Base-by-base conservation (phyloP, 2,888 invertebrate genomes). In the Idaea straminata region DNA sequence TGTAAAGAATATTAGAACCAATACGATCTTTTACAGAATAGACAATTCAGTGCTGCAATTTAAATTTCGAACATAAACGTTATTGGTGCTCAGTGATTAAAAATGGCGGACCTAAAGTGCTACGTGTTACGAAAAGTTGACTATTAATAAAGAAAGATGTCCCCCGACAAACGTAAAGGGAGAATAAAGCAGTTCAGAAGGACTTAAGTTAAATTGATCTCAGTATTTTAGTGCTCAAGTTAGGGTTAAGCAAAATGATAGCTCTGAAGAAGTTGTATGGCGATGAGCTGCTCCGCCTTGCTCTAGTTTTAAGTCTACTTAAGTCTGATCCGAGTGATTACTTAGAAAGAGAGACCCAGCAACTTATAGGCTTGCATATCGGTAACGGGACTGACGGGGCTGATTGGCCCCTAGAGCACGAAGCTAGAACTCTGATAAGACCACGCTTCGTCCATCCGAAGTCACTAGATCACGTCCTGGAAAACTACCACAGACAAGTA, bases 251-350 rank as follows among this genome's bases (percentile, higher is more conserved):
- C 67, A 65, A 66, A 64, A 97, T 97, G 97, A 94, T 97, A 89
- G 95, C 96, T 77, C 89, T 96, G 77, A 97, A 97, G 91, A 97
- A 97, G 86, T 90, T 96, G 61, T 96, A 96, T 79, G 95, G 96
- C 63, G 96, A 97, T 84, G 97, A 97, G 92, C 92, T 97, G 79
- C 88, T 98, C 72, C 95, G 97, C 85, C 91, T 97, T 75, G 96
- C 98, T 74, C 86, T 98, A 84, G 94, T 98, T 74, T 91, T 98
- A 78, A 96, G 97, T 85, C 93, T 98, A 72, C 86, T 98, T 64
- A 94, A 97, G 76, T 95, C 96, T 15, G 95, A 97, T 82, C 96
- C 96, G 0, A 95, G 96, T 73, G 94, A 95, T 35, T 95, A 96
- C 79, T 86, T 96, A 63, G 93, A 95, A 75, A 94, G 94, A 65